Evolutionary conservation across 1,140 invertebrate genomes (phyloP).

Genomic region (Chironomus striatipennis): DNA sequence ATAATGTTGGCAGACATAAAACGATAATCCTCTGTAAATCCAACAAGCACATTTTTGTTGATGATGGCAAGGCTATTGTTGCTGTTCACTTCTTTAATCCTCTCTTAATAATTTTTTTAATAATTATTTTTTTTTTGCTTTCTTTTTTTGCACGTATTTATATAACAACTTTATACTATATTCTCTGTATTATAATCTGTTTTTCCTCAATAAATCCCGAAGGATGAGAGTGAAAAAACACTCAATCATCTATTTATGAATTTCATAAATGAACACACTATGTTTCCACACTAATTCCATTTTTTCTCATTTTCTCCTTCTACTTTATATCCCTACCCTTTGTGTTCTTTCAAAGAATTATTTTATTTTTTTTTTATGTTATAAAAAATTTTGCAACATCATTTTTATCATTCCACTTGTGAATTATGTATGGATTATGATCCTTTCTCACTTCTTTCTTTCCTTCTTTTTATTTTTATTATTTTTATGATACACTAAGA

Average conservation of each 20-base stretch:
- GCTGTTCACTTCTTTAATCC: neutral
- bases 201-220: neutral
- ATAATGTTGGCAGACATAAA: constrained; percentile 38
- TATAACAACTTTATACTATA: neutral
- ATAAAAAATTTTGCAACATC: neutral
- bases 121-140: neutral
- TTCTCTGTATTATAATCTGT: neutral
- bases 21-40: constrained; percentile 30
- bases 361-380: neutral
- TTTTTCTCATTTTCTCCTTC: neutral
- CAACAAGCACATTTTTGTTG: constrained; percentile 18
- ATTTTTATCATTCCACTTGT: constrained; percentile 4
- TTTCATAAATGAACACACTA: constrained; percentile 18
- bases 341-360: neutral
- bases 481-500: no score
- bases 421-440: no score
- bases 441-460: no score
- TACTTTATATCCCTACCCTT: no score
- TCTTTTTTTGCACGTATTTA: neutral
- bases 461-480: no score
- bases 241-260: constrained; percentile 19
- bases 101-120: neutral
- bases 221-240: neutral
- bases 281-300: constrained; percentile 2
- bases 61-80: constrained; percentile 3